These are phyloP conservation scores for Ceratosolen solmsi DNA, from an alignment of 1,140 invertebrate species.

Conservation along the genomic window DNA sequence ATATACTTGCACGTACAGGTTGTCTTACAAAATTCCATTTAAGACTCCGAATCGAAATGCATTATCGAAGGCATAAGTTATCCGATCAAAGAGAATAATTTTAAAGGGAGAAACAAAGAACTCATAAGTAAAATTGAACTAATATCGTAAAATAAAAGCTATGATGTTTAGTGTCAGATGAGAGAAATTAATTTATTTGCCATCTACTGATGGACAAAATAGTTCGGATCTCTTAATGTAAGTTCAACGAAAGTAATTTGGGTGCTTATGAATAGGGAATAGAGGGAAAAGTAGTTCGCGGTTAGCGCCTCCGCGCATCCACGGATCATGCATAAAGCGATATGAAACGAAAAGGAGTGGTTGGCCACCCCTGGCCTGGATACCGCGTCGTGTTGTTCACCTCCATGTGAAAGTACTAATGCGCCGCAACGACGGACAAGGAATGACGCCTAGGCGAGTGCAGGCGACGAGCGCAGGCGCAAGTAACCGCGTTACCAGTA, in stretches of 20 bases:
- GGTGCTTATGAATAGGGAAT: no score
- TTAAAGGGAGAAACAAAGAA: background rate
- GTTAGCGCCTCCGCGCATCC: background rate
- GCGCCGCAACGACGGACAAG: background rate
- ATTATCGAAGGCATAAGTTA: background rate
- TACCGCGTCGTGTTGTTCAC: slow-evolving; percentile 67
- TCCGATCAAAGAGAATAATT: background rate
- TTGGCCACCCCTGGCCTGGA: slow-evolving; percentile 69
- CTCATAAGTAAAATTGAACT: background rate
- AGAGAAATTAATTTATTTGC: background rate
- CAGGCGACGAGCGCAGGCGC: background rate
- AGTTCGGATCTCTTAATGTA: no score
- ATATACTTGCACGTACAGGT: no score
- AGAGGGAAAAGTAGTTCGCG: background rate
- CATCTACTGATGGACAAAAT: background rate
- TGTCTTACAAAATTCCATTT: no score
- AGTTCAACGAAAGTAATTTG: background rate
- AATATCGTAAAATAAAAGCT: background rate
- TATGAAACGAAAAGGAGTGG: slow-evolving; percentile 48
- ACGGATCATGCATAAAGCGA: no score
- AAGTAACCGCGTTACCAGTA: background rate
- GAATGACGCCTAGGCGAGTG: background rate
- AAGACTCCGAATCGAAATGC: no score
- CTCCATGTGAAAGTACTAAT: slow-evolving; percentile 66
- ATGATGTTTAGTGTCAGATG: background rate